Evolutionary conservation across 2,113 vertebrate species (phyloP).

Genomic region (Tympanuchus pallidicinctus): DNA sequence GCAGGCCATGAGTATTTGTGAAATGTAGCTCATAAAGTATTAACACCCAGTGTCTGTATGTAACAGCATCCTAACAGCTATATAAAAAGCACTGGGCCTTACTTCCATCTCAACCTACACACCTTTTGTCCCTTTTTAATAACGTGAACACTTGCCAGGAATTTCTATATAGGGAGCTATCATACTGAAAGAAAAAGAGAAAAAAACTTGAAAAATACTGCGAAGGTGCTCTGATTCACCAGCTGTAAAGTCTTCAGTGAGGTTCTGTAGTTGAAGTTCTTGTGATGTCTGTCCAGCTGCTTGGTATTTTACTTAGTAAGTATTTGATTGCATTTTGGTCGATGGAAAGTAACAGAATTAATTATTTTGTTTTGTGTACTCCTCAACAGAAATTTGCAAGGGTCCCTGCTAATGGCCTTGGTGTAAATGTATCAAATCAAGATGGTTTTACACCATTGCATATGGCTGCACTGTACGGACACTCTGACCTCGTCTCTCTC

Average conservation of each 20-base stretch:
- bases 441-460: conserved; percentile 88
- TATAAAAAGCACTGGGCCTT: background rate
- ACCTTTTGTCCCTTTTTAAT: background rate
- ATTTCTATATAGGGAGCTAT: background rate
- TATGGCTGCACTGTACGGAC: conserved; percentile 88
- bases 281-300: background rate
- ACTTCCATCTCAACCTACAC: background rate
- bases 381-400: conserved; percentile 76
- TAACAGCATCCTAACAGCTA: background rate
- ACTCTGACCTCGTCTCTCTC: conserved; percentile 75
- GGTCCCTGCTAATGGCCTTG: conserved; percentile 78
- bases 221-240: background rate
- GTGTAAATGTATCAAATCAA: conserved; percentile 85
- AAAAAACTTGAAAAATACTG: background rate
- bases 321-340: background rate
- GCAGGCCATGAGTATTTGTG: background rate
- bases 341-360: background rate
- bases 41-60: background rate
- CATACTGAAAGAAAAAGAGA: background rate
- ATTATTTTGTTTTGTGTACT: background rate
- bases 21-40: background rate
- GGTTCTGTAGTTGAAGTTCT: background rate
- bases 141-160: background rate
- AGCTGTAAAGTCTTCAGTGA: background rate
- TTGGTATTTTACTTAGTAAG: background rate